These are phyloP conservation scores for Platalea minor DNA, from an alignment of 2,797 vertebrate species.

Conservation along the genomic window DNA sequence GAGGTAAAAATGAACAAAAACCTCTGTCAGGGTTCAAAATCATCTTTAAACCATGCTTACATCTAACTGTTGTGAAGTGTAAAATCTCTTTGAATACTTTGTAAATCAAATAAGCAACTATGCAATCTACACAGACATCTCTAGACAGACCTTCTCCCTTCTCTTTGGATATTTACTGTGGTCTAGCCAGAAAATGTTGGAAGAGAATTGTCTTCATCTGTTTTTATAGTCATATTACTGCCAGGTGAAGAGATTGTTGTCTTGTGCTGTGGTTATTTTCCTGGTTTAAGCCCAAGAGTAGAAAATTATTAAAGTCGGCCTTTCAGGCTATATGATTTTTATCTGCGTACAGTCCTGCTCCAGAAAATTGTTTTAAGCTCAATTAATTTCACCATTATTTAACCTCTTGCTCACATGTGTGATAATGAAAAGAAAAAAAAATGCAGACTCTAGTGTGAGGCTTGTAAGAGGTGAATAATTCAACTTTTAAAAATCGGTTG, in stretches of 20 bases:
- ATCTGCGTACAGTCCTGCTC: conserved; percentile 3
- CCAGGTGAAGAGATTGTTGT: conserved; percentile 56
- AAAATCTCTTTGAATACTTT: neutral
- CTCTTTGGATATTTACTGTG: neutral
- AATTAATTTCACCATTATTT: conserved; percentile 44
- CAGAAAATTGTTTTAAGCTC: conserved; percentile 37
- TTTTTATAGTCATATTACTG: neutral
- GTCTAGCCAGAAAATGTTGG: conserved; percentile 35
- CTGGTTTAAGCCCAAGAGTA: neutral
- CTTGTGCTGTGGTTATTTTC: conserved; percentile 24
- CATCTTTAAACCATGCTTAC: neutral
- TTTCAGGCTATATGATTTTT: conserved; percentile 47
- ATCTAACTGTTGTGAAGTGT: neutral
- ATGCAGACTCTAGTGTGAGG: neutral
- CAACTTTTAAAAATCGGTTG: conserved; percentile 15
- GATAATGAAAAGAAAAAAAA: neutral
- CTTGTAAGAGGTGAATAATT: conserved; percentile 10
- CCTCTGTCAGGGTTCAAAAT: neutral
- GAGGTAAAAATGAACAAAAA: neutral
- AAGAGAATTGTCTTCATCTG: neutral
- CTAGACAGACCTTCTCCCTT: neutral
- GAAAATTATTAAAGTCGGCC: conserved; percentile 8
- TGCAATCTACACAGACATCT: neutral
- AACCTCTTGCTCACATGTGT: conserved; percentile 21
- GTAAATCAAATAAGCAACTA: neutral